These are phyloP conservation scores for Lepidothrix coronata DNA, from an alignment of 2,113 vertebrate genomes.

Conservation along the genomic window DNA sequence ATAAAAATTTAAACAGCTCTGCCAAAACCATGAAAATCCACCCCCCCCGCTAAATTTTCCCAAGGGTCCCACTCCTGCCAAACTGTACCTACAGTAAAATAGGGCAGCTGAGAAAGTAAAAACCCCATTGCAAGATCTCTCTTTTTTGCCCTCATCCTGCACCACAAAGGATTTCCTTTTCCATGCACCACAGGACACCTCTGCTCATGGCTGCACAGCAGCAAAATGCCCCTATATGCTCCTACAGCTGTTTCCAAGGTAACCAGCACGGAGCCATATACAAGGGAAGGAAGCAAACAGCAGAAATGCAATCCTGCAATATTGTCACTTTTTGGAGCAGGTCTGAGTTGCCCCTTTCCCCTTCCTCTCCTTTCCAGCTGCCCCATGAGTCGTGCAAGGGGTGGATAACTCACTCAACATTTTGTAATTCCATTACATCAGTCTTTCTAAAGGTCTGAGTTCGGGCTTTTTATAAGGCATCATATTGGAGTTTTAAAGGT, in stretches of 20 bases:
- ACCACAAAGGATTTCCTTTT: neutral
- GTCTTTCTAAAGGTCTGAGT: neutral
- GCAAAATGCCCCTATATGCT: constrained; percentile 60
- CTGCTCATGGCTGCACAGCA: constrained; percentile 56
- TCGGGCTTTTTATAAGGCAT: neutral
- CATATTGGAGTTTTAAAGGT: neutral
- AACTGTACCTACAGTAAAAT: neutral
- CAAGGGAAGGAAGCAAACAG: constrained; percentile 27
- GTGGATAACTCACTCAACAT: neutral
- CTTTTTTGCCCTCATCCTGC: neutral
- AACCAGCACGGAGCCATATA: constrained; percentile 66
- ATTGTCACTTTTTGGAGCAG: neutral
- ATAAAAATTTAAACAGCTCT: neutral
- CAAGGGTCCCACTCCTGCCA: neutral
- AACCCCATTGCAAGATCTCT: neutral
- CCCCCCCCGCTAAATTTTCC: neutral
- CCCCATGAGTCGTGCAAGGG: neutral
- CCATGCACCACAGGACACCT: constrained; percentile 55
- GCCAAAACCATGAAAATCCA: neutral
- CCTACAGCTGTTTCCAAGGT: constrained; percentile 78
- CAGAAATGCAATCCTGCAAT: neutral
- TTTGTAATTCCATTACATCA: neutral
- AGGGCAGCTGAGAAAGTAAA: neutral
- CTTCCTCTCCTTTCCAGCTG: neutral
- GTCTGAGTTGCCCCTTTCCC: neutral